Evolutionary conservation across 2,113 vertebrate species (phyloP).

Genomic region (Equus quagga): DNA sequence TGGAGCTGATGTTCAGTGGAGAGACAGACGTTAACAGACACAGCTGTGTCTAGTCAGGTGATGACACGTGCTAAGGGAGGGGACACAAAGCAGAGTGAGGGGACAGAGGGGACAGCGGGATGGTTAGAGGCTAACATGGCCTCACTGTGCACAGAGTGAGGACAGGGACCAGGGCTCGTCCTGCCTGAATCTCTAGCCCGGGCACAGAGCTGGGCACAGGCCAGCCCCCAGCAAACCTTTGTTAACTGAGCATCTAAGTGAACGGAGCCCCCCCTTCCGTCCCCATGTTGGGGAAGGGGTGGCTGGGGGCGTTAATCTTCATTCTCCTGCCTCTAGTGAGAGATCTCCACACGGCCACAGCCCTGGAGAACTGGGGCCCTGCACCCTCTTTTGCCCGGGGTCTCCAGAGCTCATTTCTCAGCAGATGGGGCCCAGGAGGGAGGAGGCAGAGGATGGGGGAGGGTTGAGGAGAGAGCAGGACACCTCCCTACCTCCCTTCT

Average conservation of each 20-base stretch:
- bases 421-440: background rate
- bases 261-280: accelerated
- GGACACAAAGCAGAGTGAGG: background rate
- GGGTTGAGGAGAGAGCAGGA: background rate
- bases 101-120: accelerated
- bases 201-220: background rate
- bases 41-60: background rate
- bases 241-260: background rate
- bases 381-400: background rate
- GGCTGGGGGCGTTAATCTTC: background rate
- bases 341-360: background rate
- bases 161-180: accelerated
- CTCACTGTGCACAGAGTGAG: accelerated
- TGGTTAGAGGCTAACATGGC: accelerated
- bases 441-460: background rate
- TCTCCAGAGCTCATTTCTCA: background rate
- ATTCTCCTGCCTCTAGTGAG: background rate
- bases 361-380: background rate
- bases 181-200: background rate
- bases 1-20: background rate
- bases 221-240: background rate
- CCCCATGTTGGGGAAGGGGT: background rate
- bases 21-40: background rate
- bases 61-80: accelerated
- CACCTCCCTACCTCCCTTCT: background rate